Evolutionary conservation across 2,888 invertebrate species (phyloP).

Genomic region (Furcula furcula): DNA sequence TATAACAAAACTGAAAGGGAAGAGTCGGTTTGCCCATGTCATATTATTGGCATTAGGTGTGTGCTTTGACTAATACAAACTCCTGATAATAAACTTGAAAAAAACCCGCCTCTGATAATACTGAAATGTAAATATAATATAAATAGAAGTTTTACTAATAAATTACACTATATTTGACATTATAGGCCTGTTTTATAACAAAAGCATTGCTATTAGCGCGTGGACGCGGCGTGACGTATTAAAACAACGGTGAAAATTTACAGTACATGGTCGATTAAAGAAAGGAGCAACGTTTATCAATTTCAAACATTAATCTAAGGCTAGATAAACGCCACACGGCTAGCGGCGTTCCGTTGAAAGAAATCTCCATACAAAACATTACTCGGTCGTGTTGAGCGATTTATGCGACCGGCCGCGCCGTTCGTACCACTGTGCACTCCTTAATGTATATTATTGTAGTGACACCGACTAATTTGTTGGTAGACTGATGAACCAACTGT

Average conservation of each 20-base stretch:
- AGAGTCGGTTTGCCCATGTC: too few relatives aligned
- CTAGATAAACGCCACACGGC: slow-evolving; percentile 75
- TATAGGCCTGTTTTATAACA: neutral
- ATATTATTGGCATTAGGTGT: too few relatives aligned
- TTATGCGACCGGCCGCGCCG: slow-evolving; percentile 71
- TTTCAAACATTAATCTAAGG: slow-evolving; percentile 73
- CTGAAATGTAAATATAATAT: too few relatives aligned
- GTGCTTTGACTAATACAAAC: too few relatives aligned
- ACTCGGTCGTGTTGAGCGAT: slow-evolving; percentile 75
- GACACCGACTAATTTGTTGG: slow-evolving; percentile 80
- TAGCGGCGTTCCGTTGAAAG: slow-evolving; percentile 70
- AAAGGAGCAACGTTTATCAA: slow-evolving; percentile 58
- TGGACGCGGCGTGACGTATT: neutral
- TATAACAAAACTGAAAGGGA: too few relatives aligned
- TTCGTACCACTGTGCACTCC: slow-evolving; percentile 59
- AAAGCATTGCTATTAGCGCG: neutral
- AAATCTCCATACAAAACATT: slow-evolving; percentile 82
- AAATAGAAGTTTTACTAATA: neutral
- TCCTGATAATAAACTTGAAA: too few relatives aligned
- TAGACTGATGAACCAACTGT: slow-evolving; percentile 75
- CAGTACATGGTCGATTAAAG: slow-evolving; percentile 30
- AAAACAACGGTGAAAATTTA: slow-evolving; percentile 19
- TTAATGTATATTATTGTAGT: slow-evolving; percentile 80
- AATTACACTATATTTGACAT: neutral
- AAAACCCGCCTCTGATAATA: too few relatives aligned